These are phyloP conservation scores for Lycopodina hypogea DNA, from an alignment of 37 sponge, comb jelly and placozoan species.

Conservation along the genomic window DNA sequence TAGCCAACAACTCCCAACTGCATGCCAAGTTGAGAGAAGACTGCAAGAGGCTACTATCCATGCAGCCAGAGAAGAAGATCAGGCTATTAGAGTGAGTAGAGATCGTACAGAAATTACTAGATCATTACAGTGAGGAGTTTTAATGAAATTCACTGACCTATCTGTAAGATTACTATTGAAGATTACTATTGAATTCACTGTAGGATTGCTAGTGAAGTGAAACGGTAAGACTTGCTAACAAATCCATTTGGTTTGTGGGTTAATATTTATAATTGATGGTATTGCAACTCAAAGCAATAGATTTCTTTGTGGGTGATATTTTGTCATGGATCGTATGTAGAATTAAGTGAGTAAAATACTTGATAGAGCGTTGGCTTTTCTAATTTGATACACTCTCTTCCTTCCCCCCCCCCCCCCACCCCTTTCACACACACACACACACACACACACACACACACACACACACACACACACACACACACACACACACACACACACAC, in stretches of 20 bases:
- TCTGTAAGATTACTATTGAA: background rate
- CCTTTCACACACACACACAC: background rate
- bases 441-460: background rate
- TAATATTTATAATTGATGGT: too few relatives aligned
- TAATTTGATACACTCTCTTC: too few relatives aligned
- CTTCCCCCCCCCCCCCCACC: background rate
- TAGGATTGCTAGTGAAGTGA: too few relatives aligned
- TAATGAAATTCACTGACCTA: background rate
- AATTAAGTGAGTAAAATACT: too few relatives aligned
- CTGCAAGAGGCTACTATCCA: conserved; percentile 1
- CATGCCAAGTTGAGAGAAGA: conserved; percentile 19
- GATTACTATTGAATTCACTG: background rate
- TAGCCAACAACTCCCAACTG: conserved; percentile 10
- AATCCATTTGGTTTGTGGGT: too few relatives aligned
- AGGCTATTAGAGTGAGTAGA: conserved; percentile 54
- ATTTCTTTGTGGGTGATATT: too few relatives aligned
- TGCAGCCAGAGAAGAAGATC: conserved; percentile 22
- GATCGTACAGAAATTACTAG: background rate
- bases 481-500: background rate
- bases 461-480: conserved; percentile 5
- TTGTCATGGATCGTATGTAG: too few relatives aligned
- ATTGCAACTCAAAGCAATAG: too few relatives aligned
- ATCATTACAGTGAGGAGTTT: background rate
- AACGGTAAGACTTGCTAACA: too few relatives aligned
- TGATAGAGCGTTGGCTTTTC: too few relatives aligned